Percentiles rank a stretch among this genome's conserved stretches.
Conservation (phyloP, 2,113 vertebrate species). For the Grammomys surdaster region DNA sequence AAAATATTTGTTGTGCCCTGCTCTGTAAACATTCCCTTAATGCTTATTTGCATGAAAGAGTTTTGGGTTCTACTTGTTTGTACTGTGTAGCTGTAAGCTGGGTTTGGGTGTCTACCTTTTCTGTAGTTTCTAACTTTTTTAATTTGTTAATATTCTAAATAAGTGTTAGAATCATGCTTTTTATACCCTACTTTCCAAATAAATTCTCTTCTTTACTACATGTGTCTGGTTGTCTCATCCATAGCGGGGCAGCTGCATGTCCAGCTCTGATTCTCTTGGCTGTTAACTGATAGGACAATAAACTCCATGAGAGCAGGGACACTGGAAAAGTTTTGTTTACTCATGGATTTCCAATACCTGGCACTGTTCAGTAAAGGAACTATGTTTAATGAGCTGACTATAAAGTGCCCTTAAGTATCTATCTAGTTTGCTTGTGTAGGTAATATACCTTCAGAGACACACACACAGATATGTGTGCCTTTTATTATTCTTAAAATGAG, state of each 20-base stretch:
- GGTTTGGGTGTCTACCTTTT: slow-evolving; percentile 77
- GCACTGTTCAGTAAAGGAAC: neutral
- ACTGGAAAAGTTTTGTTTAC: neutral
- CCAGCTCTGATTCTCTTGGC: neutral
- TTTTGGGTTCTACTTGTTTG: slow-evolving; percentile 78
- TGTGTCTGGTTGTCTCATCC: slow-evolving; percentile 19
- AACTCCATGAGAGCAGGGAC: neutral
- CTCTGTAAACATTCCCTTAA: slow-evolving; percentile 81
- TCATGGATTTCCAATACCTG: neutral
- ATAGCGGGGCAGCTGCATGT: neutral
- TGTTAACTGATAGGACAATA: neutral
- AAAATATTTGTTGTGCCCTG: slow-evolving; percentile 75
- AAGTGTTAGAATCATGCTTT: slow-evolving; percentile 78
- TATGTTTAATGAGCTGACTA: neutral
- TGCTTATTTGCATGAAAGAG: slow-evolving; percentile 85
- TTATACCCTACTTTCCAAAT: slow-evolving; percentile 75
- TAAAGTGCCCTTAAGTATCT: neutral
- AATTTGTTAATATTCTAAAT: slow-evolving; percentile 82
- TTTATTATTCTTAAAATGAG: neutral
- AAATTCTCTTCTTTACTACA: slow-evolving; percentile 77
- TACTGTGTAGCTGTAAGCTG: slow-evolving; percentile 33
- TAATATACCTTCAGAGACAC: neutral
- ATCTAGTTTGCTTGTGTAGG: neutral
- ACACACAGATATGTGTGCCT: neutral
- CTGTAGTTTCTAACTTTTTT: slow-evolving; percentile 82